Evolutionary conservation across 2,797 vertebrate genomes (phyloP).

Genomic region (Ciconia nigra): DNA sequence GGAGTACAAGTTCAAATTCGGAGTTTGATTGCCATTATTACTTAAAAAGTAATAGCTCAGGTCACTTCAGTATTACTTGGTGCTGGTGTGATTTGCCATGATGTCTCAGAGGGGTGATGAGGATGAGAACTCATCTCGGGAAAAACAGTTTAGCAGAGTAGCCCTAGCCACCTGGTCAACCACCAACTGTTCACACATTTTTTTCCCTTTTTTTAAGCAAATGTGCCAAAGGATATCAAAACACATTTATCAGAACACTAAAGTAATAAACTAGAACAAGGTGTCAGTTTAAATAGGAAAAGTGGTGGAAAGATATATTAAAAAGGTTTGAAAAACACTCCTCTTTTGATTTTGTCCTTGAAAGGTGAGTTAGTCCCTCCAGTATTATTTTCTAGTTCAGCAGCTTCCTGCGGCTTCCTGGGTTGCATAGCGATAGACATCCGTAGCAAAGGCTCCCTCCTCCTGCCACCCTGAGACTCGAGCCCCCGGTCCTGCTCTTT

Average conservation of each 20-base stretch:
- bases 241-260: conserved; percentile 1
- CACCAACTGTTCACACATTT: conserved; percentile 29
- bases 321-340: not conserved
- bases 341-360: not conserved
- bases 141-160: not conserved
- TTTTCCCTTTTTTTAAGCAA: not conserved
- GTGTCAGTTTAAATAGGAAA: conserved; percentile 5
- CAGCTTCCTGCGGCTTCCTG: not conserved
- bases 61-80: not conserved
- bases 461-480: not conserved
- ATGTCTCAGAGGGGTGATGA: not conserved
- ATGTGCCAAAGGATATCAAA: conserved; percentile 43
- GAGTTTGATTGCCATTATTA: not conserved
- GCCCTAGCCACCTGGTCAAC: conserved; percentile 27
- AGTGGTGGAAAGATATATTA: not conserved
- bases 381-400: not conserved
- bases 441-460: not conserved
- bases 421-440: not conserved
- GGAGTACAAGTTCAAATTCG: not conserved
- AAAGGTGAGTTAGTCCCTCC: not conserved
- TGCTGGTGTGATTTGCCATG: not conserved
- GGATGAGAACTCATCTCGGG: not conserved
- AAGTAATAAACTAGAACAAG: conserved; percentile 44
- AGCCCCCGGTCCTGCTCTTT: not conserved
- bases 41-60: not conserved